These are phyloP conservation scores for Phocoena phocoena DNA, from an alignment of 2,113 vertebrate genomes.

Conservation along the genomic window DNA sequence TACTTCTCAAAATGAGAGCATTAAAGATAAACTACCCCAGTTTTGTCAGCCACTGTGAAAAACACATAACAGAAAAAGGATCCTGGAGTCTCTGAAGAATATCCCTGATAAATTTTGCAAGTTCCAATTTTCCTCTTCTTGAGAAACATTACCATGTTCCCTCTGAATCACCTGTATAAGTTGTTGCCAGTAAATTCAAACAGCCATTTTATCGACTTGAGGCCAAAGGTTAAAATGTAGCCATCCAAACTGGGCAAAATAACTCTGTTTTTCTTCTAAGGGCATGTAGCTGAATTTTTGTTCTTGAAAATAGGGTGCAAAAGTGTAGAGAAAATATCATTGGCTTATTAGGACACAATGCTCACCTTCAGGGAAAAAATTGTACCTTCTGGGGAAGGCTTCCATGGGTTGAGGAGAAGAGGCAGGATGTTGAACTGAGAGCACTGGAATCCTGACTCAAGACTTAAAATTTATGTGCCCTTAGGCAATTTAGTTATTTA, in stretches of 20 bases:
- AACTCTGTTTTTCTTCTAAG: not conserved
- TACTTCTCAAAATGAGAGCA: conserved; percentile 49
- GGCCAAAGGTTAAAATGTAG: conserved; percentile 58
- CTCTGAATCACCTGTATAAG: conserved; percentile 12
- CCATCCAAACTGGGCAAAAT: not conserved
- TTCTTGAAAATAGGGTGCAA: not conserved
- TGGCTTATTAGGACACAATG: not conserved
- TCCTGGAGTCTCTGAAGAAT: conserved; percentile 52
- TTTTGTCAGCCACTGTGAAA: conserved; percentile 58
- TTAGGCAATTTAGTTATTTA: not conserved
- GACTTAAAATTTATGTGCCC: not conserved
- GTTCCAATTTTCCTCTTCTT: conserved; percentile 64
- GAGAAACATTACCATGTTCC: conserved; percentile 49
- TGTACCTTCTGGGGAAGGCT: not conserved
- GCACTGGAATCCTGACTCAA: not conserved
- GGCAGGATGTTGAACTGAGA: not conserved
- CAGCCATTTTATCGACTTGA: conserved; percentile 36
- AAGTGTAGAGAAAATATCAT: not conserved
- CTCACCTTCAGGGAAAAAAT: not conserved
- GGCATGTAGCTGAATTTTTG: not conserved
- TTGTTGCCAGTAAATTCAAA: conserved; percentile 19
- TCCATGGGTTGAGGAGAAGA: not conserved
- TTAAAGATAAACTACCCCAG: conserved; percentile 54
- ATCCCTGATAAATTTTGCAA: conserved; percentile 56
- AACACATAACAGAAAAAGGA: conserved; percentile 57